These are phyloP conservation scores for Empidonax alnorum DNA, from an alignment of 2,113 vertebrate species.

Conservation along the genomic window DNA sequence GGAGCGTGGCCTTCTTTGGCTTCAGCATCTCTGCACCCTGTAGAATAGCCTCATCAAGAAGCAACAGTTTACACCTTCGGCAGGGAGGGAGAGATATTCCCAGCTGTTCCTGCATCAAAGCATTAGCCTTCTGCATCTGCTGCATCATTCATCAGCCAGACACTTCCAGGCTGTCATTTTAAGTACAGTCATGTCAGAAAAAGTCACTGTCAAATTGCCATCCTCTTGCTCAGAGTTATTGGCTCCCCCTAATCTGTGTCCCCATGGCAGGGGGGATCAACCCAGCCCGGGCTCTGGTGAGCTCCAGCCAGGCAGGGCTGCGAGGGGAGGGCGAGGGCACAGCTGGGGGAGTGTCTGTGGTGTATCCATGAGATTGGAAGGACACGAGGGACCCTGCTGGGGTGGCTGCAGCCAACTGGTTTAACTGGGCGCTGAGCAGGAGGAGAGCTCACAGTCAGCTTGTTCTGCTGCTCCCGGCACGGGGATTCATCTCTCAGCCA, in stretches of 20 bases:
- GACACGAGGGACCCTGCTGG: background rate
- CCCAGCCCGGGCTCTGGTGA: background rate
- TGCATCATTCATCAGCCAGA: slow-evolving; percentile 45
- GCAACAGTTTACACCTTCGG: slow-evolving; percentile 46
- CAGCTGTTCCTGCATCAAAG: slow-evolving; percentile 39
- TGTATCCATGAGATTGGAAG: fast-evolving
- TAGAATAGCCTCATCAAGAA: background rate
- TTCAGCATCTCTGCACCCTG: background rate
- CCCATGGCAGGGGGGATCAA: background rate
- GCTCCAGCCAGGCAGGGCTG: background rate
- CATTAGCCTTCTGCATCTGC: slow-evolving; percentile 36
- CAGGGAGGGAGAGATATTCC: slow-evolving; percentile 16
- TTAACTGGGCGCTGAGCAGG: fast-evolving
- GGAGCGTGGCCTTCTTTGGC: background rate
- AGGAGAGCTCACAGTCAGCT: background rate
- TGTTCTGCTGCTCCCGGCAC: fast-evolving
- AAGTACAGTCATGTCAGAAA: slow-evolving; percentile 30
- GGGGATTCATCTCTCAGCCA: background rate
- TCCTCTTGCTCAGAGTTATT: background rate
- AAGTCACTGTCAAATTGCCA: slow-evolving; percentile 36
- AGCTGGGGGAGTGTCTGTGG: background rate
- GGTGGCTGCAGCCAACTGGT: background rate
- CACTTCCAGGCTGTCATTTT: slow-evolving; percentile 34
- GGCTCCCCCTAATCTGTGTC: background rate
- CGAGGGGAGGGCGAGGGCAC: background rate